Conservation (phyloP, 2,888 invertebrate genomes). For the Mesoligia furuncula region DNA sequence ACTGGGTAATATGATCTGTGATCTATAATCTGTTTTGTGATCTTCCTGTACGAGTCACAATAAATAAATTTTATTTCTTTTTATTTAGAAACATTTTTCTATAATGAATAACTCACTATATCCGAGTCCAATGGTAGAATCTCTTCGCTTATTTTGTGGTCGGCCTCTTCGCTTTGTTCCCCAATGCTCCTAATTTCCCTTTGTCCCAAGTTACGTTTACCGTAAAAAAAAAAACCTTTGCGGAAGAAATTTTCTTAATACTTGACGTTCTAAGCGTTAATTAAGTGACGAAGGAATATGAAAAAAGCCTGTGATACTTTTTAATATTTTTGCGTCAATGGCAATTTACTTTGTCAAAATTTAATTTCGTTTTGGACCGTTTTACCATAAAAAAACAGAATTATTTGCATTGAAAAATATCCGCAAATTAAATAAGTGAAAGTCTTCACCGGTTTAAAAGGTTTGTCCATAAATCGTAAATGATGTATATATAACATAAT, state of each 20-base stretch:
- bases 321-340: constrained; percentile 67
- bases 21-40: too few species aligned
- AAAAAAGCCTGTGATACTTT: constrained; percentile 60
- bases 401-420: constrained; percentile 53
- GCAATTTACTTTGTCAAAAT: constrained; percentile 66
- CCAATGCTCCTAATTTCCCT: constrained; percentile 71
- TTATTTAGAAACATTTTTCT: neutral
- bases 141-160: constrained; percentile 67
- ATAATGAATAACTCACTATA: constrained; percentile 35
- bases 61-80: neutral
- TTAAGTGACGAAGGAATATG: constrained; percentile 70
- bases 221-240: constrained; percentile 63
- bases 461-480: constrained; percentile 15
- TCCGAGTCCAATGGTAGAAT: constrained; percentile 55
- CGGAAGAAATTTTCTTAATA: constrained; percentile 64
- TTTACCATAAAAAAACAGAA: constrained; percentile 49
- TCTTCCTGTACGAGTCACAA: neutral
- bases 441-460: constrained; percentile 15
- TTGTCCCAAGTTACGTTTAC: constrained; percentile 67
- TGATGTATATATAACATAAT: neutral
- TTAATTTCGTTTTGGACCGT: constrained; percentile 57
- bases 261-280: constrained; percentile 70
- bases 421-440: constrained; percentile 25
- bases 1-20: too few species aligned
- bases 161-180: constrained; percentile 67